Evolutionary conservation across 2,113 vertebrate genomes (phyloP).

Genomic region (Leucosticte australis): DNA sequence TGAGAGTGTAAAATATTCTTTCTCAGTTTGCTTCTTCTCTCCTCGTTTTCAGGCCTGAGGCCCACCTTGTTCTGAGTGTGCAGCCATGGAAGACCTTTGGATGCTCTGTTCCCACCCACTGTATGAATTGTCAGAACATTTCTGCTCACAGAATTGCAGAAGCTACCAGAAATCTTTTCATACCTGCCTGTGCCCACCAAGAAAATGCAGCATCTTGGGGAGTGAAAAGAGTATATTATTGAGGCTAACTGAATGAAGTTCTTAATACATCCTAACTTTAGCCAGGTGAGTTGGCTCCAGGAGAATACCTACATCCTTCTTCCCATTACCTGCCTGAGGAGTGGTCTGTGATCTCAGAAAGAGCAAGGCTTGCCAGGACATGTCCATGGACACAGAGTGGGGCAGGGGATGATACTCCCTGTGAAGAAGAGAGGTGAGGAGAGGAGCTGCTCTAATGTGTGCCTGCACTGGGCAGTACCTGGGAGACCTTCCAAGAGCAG

Average conservation of each 20-base stretch:
- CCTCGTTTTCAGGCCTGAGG: slow-evolving; percentile 1
- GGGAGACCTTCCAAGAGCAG: accelerated
- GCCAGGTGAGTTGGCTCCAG: not conserved
- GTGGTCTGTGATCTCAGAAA: not conserved
- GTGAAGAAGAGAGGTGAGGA: not conserved
- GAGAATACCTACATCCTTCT: not conserved
- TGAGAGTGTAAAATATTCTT: not conserved
- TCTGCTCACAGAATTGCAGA: not conserved
- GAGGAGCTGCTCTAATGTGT: not conserved
- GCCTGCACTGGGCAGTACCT: not conserved
- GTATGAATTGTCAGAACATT: not conserved
- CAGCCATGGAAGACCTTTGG: not conserved
- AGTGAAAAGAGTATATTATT: not conserved
- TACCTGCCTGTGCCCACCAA: not conserved
- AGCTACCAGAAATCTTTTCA: not conserved
- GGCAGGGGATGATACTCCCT: not conserved
- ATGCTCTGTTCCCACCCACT: not conserved
- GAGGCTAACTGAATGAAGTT: not conserved
- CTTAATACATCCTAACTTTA: not conserved
- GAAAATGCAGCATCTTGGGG: not conserved
- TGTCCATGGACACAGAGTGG: accelerated
- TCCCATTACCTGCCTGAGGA: not conserved
- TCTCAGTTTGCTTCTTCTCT: not conserved
- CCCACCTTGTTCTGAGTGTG: not conserved
- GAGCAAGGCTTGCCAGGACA: not conserved